Evolutionary conservation across 2,797 vertebrate genomes (phyloP), one percentile per base, ranked within the genome.

Genomic region (Rhodeus uyekii): DNA sequence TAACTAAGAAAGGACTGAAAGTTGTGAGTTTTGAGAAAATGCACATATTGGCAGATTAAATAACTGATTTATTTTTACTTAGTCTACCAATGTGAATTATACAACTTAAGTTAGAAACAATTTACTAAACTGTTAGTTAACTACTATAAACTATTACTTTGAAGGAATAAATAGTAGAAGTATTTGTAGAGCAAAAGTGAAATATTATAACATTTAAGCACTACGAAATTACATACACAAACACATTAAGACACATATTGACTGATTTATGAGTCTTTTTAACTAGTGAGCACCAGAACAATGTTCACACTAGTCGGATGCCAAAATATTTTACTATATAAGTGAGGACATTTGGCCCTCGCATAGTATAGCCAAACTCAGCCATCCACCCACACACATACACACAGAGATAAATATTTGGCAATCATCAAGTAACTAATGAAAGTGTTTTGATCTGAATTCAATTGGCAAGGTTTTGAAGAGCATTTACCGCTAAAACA

Each of bases 401-500:
- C 18, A 48, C 19, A 50, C 2, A 22, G 18, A 50, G 0, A 55
- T n/a, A n/a, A 1, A 12, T n/a, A 55, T 50, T 8, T 50, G n/a
- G 50, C 22, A n/a, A 24, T 53, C 10, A n/a, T 53, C 9, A n/a
- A 53, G 50, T 24, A 24, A 53, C 9, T 22, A 53, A 53, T 53
- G n/a, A n/a, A 53, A 53, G 0, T 12, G 50, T 12, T 53, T 32
- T 29, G 58, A 24, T 69, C 50, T 58, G 8, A 73, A 53, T 65
- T 75, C 50, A 83, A 68, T 32, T 76, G 80, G 44, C 39, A 61
- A 32, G 34, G 34, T 77, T 72, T 86, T 55, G 82, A 24, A 82
- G 67, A 80, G 79, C 72, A 32, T 72, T 88, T 81, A 58, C 32
- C 27, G 81, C 38, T 78, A 81, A 58, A 80, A 60, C 76, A 80